Base-by-base conservation (phyloP, 2,888 invertebrate species). In the Leptura quadrifasciata region DNA sequence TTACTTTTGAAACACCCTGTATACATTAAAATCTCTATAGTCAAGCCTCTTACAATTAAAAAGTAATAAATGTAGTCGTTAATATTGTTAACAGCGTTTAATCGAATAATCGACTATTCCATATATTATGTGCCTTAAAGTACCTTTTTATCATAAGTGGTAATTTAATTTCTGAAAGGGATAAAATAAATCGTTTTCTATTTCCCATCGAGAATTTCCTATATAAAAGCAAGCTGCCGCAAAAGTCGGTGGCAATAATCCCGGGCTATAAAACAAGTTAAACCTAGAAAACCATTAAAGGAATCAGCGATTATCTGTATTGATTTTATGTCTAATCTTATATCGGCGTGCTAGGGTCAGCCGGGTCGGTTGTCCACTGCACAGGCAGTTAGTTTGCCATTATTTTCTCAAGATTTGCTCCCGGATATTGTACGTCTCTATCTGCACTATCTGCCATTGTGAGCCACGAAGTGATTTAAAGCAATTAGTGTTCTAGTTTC, bases 241-340 rank as follows among this genome's bases (percentile, higher is more conserved):
- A 80, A 78, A 75, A 80, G 80, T 76, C 77, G 77, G 77, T 78
- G 80, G 81, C 80, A 82, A 81, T 82, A 83, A 83, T 82, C 79
- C 83, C 57, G 72, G 75, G 74, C 82, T 81, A 84, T 85, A 84
- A 85, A 85, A 83, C 82, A 83, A 83, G 81, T 80, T 79, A 77
- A 83, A 83, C 80, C 84, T 84, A 77, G 81, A 85, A 86, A 86
- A 85, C 86, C 85, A 86, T 87, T 87, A 86, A 86, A 86, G 83
- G 86, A 86, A 87, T 86, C 86, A 85, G 83, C 86, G 87, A 87
- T 87, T 87, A 87, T 87, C 87, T 84, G 83, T 84, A 87, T 87
- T 81, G 87, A 87, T 87, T 87, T 86, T 85, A 81, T 80, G 86
- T 86, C 85, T 83, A 83, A 86, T 85, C 84, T 84, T 81, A 84